Percentiles rank a stretch among this genome's conserved stretches.
Conservation (phyloP, 2,113 vertebrate species). For the Lynx canadensis region DNA sequence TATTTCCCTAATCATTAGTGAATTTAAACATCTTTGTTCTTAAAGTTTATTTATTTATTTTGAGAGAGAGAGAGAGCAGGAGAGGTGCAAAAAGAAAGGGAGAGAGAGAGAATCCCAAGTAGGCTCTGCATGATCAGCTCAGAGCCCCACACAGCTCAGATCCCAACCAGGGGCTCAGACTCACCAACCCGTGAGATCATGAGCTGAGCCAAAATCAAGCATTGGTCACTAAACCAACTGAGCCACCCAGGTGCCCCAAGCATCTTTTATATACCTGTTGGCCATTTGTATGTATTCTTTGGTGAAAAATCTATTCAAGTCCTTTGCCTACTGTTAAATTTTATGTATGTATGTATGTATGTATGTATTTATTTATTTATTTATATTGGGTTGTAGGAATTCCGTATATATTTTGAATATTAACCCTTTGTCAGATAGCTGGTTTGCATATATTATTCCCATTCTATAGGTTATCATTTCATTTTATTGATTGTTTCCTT, state of each 20-base stretch:
- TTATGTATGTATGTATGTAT: neutral
- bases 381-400: neutral
- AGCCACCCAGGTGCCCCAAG: too few species aligned
- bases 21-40: neutral
- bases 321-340: neutral
- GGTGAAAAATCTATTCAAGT: neutral
- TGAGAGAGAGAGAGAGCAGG: too few species aligned
- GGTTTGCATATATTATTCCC: neutral
- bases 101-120: too few species aligned
- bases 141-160: too few species aligned
- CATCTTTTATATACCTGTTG: neutral
- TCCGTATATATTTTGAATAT: neutral
- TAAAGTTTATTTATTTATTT: too few species aligned
- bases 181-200: too few species aligned
- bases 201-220: too few species aligned
- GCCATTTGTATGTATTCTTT: neutral
- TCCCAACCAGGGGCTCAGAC: too few species aligned
- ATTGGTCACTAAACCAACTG: too few species aligned
- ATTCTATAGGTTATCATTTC: neutral
- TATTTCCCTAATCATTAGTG: neutral
- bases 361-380: neutral
- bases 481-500: neutral
- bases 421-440: neutral
- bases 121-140: too few species aligned
- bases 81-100: too few species aligned